A percentile compares a stretch with the other conserved stretches of the same genome.
Conservation (phyloP, 2,113 vertebrate species). For the Apodemus sylvaticus region DNA sequence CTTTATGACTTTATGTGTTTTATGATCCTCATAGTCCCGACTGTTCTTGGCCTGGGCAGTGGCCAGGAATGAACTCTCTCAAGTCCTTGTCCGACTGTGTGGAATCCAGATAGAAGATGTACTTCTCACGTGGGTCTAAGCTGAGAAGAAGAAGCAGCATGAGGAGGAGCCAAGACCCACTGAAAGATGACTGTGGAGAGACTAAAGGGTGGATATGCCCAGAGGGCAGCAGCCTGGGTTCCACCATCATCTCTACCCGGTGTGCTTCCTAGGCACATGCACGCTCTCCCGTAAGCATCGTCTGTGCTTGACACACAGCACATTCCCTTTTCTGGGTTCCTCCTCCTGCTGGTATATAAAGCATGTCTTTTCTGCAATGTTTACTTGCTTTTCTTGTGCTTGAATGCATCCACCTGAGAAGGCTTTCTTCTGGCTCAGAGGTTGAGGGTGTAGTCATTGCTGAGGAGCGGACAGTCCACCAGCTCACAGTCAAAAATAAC, state of each 20-base stretch:
- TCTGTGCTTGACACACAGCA: accelerated
- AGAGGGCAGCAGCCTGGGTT: too few species aligned
- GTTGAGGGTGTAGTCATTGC: neutral
- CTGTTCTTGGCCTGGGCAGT: neutral
- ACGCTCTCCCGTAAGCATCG: accelerated
- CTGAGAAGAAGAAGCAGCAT: accelerated
- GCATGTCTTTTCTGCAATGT: neutral
- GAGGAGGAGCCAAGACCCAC: neutral
- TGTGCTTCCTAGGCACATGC: accelerated
- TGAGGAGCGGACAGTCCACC: neutral
- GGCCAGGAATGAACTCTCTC: neutral
- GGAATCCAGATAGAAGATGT: neutral
- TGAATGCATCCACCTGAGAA: neutral
- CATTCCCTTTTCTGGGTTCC: neutral
- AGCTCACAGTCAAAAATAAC: neutral
- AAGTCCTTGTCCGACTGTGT: neutral
- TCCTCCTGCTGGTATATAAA: neutral
- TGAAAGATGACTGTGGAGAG: neutral
- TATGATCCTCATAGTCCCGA: neutral
- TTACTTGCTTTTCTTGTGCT: neutral
- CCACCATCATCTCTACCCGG: accelerated
- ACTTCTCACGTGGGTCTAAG: accelerated
- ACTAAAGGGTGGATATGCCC: too few species aligned
- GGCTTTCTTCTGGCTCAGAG: neutral
- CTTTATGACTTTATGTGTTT: too few species aligned